phyloP scores from a whole-genome alignment of 2,797 vertebrate genomes.

The Staurois parvus region DNA sequence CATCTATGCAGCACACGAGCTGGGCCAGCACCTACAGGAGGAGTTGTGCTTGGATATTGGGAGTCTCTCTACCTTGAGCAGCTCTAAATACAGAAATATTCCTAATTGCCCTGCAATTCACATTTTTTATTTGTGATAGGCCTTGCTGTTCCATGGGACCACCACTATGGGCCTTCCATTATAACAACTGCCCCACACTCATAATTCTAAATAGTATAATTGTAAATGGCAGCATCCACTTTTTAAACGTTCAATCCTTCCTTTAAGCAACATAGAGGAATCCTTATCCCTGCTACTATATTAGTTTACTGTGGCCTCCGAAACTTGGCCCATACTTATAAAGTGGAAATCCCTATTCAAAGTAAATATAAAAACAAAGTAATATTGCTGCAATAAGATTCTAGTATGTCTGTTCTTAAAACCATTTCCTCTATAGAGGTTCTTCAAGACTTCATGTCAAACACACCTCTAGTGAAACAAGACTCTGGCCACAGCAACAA shows the following conservation, averaged over 20 bases:
- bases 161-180: too few species aligned
- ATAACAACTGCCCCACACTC: too few species aligned
- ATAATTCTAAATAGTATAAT: too few species aligned
- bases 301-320: not conserved
- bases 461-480: constrained; percentile 35
- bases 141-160: too few species aligned
- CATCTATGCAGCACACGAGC: too few species aligned
- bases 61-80: too few species aligned
- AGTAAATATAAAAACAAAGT: not conserved
- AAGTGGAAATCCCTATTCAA: not conserved
- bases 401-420: constrained; percentile 14
- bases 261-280: not conserved
- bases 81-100: too few species aligned
- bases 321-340: not conserved
- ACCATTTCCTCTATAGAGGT: constrained; percentile 7
- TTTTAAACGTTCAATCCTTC: not conserved
- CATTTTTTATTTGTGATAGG: not conserved
- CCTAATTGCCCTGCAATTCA: not conserved
- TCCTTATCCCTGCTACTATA: too few species aligned
- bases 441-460: constrained; percentile 30
- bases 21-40: too few species aligned
- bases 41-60: too few species aligned
- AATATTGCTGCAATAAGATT: not conserved
- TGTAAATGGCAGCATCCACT: not conserved
- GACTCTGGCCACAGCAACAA: constrained; percentile 28